Base-by-base conservation (phyloP, 23 tunicate species). In the Halocynthia aurantium region DNA sequence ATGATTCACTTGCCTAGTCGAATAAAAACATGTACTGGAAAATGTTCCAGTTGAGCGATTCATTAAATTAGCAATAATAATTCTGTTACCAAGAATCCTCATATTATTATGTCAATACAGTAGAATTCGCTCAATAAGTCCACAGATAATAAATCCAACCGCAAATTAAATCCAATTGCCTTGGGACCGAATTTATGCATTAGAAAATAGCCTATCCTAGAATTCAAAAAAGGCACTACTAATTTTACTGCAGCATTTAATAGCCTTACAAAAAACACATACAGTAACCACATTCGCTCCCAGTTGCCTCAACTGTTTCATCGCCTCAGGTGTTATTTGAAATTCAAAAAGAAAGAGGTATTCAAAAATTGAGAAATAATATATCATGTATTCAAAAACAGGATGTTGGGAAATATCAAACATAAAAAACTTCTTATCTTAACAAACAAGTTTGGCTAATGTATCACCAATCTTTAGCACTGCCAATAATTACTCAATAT, bases 11-110 rank as follows among this genome's bases (percentile, higher is more conserved):
- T 31, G 44, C 44, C 1, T 31, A 31, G 44, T 31, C 4, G 44
- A n/a, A n/a, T n/a, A n/a, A n/a, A n/a, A n/a, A n/a, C n/a, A n/a
- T n/a, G n/a, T n/a, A n/a, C n/a, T n/a, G n/a, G n/a, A n/a, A n/a
- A n/a, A 53, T 9, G 55, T 74, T 63, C 54, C 63, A 49, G 71
- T 77, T 72, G 81, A 77, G 81, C 81, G 81, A 74, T 44, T 64
- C 22, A n/a, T n/a, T n/a, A n/a, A 8, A 40, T 67, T 40, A 67
- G 19, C 71, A 67, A n/a, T n/a, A n/a, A 67, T n/a, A 67, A 40
- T 67, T 13, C 71, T 18, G 71, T 18, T 40, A 40, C 19, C 19
- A 22, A 40, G 21, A 40, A 67, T 40, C 19, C 10, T 13, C 19
- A 67, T 67, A n/a, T n/a, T n/a, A n/a, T n/a, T n/a, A n/a, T n/a